A percentile compares a stretch with the other conserved stretches of the same genome.
These are phyloP conservation scores for Marronus borbonicus DNA, from an alignment of 2,888 invertebrate genomes.

Conservation along the genomic window DNA sequence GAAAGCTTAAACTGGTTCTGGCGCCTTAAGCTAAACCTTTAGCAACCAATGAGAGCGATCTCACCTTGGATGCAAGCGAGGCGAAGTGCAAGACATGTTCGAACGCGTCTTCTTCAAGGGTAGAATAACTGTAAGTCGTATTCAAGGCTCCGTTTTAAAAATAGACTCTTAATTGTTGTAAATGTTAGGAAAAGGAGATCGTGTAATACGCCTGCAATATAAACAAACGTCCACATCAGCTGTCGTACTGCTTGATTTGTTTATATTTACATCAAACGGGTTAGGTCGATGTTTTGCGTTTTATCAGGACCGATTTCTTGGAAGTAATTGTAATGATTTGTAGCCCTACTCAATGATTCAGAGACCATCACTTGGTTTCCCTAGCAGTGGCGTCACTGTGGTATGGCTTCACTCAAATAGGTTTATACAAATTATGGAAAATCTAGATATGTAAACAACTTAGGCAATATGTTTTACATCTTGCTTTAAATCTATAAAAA, in stretches of 20 bases:
- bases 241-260: background rate
- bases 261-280: background rate
- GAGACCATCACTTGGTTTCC: too few species aligned
- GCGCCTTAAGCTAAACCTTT: constrained; percentile 58
- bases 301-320: background rate
- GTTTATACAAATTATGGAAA: too few species aligned
- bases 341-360: too few species aligned
- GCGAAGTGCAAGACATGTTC: constrained; percentile 23
- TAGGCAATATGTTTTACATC: too few species aligned
- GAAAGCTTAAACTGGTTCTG: constrained; percentile 58
- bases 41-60: constrained; percentile 56
- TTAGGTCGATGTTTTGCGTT: constrained; percentile 13
- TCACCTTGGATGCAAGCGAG: constrained; percentile 27
- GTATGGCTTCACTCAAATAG: too few species aligned
- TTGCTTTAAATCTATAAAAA: too few species aligned
- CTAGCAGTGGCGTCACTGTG: too few species aligned
- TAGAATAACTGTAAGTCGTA: constrained; percentile 1
- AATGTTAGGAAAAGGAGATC: background rate
- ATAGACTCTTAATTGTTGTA: constrained; percentile 18
- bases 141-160: constrained; percentile 32
- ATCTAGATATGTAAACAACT: too few species aligned
- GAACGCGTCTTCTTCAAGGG: constrained; percentile 1
- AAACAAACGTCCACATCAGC: background rate
- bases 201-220: background rate
- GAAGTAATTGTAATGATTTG: constrained; percentile 4